These are phyloP conservation scores for Cyclargus thomasi DNA, from an alignment of 1,140 invertebrate species.

Conservation along the genomic window DNA sequence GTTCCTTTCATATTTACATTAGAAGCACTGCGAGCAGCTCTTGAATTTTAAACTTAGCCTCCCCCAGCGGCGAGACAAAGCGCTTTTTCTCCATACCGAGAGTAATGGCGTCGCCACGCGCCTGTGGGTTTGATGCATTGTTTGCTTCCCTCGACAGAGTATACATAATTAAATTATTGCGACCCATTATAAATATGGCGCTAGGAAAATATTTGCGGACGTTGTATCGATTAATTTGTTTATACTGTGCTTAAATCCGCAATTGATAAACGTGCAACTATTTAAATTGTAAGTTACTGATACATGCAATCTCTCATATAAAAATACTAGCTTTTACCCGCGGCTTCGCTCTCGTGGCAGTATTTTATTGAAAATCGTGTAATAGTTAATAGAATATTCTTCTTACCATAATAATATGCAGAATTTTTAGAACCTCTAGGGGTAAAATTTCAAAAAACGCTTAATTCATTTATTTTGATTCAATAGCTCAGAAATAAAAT, in stretches of 20 bases:
- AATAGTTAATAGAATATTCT: too few relatives aligned
- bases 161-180: conserved; percentile 14
- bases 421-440: too few relatives aligned
- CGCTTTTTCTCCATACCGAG: conserved; percentile 30
- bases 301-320: too few relatives aligned
- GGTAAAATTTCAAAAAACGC: too few relatives aligned
- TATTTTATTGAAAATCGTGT: too few relatives aligned
- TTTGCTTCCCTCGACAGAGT: background rate
- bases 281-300: too few relatives aligned
- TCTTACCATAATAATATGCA: too few relatives aligned
- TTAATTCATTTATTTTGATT: too few relatives aligned
- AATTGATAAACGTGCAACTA: background rate
- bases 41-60: conserved; percentile 30
- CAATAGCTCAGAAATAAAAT: too few relatives aligned
- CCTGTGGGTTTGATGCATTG: conserved; percentile 14
- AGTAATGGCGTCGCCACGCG: conserved; percentile 23
- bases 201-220: background rate
- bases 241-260: background rate
- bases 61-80: conserved; percentile 26
- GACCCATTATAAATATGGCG: background rate
- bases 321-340: too few relatives aligned
- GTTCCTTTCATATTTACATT: conserved; percentile 25
- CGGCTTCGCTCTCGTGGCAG: too few relatives aligned
- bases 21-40: conserved; percentile 25
- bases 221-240: background rate